Percentiles rank a stretch among this genome's conserved stretches.
Evolutionary conservation across 2,797 vertebrate genomes (phyloP).

Genomic region (Paratrypauchen microcephalus): DNA sequence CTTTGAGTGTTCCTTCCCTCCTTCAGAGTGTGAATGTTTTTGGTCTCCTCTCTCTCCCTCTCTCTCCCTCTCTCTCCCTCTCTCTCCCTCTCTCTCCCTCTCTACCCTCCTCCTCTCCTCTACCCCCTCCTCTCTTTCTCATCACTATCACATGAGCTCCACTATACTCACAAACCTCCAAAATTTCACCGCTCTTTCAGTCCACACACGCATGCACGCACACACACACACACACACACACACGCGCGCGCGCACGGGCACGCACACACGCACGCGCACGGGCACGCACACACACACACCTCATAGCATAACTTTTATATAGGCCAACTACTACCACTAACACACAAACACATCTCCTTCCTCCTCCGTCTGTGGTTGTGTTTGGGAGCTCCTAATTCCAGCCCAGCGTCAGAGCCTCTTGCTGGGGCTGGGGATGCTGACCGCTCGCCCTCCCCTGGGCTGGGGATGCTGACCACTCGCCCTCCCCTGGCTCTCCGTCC

Average conservation of each 20-base stretch:
- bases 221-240: background rate
- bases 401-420: constrained; percentile 32
- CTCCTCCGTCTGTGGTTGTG: background rate
- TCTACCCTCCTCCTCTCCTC: background rate
- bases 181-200: background rate
- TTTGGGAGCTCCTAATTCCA: constrained; percentile 23
- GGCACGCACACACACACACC: background rate
- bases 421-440: constrained; percentile 26
- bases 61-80: background rate
- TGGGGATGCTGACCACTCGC: constrained; percentile 28
- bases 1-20: constrained; percentile 13
- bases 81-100: background rate
- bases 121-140: background rate
- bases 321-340: no score
- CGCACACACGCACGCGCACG: background rate
- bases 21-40: background rate
- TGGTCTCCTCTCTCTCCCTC: background rate
- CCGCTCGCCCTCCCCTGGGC: constrained; percentile 28
- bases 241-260: background rate
- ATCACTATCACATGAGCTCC: constrained; percentile 4
- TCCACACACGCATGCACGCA: background rate
- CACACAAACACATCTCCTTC: background rate
- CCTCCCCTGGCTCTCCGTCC: constrained; percentile 36
- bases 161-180: background rate
- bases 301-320: background rate